Conservation (phyloP, 2,113 vertebrate genomes). For the Oncorhynchus gorbuscha region DNA sequence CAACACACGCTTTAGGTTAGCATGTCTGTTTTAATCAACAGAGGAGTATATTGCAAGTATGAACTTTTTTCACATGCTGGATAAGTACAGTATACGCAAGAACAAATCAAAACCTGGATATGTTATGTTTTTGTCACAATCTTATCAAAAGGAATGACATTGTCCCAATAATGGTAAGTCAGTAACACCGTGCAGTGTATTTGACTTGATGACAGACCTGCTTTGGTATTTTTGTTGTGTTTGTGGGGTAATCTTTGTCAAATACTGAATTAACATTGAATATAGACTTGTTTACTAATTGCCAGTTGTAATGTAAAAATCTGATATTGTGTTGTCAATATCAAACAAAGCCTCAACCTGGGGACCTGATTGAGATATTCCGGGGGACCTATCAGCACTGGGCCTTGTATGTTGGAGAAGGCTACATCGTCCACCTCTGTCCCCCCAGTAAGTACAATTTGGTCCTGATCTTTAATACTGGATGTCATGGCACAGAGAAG, state of each 20-base stretch:
- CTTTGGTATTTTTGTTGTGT: no score
- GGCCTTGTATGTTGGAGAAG: conserved; percentile 70
- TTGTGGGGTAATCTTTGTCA: no score
- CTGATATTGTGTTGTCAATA: not conserved
- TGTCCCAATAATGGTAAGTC: conserved; percentile 4
- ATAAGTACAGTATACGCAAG: no score
- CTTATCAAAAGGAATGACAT: not conserved
- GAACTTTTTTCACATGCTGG: no score
- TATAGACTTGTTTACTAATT: no score
- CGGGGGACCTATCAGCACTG: conserved; percentile 68
- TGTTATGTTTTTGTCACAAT: not conserved
- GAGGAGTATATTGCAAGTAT: no score
- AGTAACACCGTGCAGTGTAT: not conserved
- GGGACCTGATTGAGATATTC: conserved; percentile 73
- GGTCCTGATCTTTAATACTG: not conserved
- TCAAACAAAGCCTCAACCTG: conserved; percentile 38
- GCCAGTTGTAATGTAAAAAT: not conserved
- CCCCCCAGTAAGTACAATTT: conserved; percentile 43
- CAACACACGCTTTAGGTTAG: no score
- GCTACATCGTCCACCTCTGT: conserved; percentile 68
- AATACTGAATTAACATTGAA: no score
- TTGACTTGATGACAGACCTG: no score
- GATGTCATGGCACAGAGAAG: no score
- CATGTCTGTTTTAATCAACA: no score
- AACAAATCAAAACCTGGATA: no score